These are phyloP conservation scores for Sphaerophoria taeniata DNA, from an alignment of 2,888 invertebrate species.

Conservation along the genomic window DNA sequence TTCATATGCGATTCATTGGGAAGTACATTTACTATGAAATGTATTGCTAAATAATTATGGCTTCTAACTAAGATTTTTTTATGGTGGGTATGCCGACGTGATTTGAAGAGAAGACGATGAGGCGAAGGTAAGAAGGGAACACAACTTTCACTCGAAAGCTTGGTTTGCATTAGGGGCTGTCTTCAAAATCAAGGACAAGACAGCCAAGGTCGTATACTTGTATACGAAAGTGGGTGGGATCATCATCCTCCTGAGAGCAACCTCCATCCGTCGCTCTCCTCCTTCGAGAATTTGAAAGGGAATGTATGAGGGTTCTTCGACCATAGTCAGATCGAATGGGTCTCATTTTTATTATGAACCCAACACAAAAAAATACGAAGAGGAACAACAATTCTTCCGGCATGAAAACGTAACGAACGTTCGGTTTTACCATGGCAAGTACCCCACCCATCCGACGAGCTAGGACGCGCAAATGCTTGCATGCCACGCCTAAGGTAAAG, in stretches of 20 bases:
- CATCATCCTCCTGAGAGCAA: background rate
- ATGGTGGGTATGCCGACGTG: too few relatives aligned
- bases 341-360: background rate
- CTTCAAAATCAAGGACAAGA: constrained; percentile 2
- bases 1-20: too few relatives aligned
- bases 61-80: too few relatives aligned
- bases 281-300: background rate
- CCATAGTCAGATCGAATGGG: background rate
- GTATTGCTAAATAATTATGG: too few relatives aligned
- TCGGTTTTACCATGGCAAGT: background rate
- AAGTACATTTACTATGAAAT: too few relatives aligned
- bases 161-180: background rate
- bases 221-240: background rate
- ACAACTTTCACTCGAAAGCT: too few relatives aligned
- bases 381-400: background rate
- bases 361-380: background rate
- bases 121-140: too few relatives aligned
- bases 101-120: too few relatives aligned
- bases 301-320: background rate
- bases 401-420: background rate
- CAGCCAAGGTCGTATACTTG: background rate
- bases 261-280: background rate
- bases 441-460: constrained; percentile 4
- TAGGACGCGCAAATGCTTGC: background rate
- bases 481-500: background rate